Evolutionary conservation across 2,113 vertebrate genomes (phyloP).

Genomic region (Crotalus viridis): DNA sequence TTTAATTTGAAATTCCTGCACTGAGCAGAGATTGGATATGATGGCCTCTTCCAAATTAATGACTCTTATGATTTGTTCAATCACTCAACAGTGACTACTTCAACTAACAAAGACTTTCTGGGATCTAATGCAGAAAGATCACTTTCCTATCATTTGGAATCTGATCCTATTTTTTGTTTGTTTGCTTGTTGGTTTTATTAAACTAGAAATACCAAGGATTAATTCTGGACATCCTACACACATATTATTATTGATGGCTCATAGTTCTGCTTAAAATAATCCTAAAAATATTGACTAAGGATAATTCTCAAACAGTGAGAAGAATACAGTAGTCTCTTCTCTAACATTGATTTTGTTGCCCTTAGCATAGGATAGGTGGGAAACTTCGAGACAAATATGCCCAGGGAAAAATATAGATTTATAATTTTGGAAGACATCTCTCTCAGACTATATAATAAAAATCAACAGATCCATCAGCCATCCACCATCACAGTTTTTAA

Average conservation of each 20-base stretch:
- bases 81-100: background rate
- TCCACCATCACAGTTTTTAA: background rate
- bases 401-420: background rate
- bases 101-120: background rate
- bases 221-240: background rate
- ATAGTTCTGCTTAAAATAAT: background rate
- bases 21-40: background rate
- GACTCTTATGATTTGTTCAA: background rate
- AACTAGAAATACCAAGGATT: background rate
- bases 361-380: background rate
- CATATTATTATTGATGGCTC: background rate
- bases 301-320: background rate
- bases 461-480: background rate
- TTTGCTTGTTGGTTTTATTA: background rate
- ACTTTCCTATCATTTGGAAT: background rate
- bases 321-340: background rate
- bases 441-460: background rate
- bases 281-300: background rate
- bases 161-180: background rate
- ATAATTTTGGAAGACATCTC: background rate
- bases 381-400: background rate
- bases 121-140: background rate
- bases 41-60: background rate
- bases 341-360: background rate
- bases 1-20: background rate